Base-by-base conservation (phyloP, 1,140 invertebrate species). In the Aplysia californica region DNA sequence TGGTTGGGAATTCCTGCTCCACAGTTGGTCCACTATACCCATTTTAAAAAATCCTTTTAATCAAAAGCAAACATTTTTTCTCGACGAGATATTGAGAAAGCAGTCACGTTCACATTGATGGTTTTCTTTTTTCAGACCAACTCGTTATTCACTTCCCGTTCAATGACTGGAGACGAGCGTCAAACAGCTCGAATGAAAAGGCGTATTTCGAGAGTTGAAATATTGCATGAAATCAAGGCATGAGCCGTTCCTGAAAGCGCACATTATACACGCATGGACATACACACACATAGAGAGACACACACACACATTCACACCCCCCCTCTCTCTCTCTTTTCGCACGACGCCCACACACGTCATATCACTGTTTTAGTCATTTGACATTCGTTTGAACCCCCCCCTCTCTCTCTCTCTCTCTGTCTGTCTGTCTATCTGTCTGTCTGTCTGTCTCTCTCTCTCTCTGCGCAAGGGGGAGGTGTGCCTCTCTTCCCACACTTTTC, bases 401-500 rank as follows among this genome's bases (percentile, higher is more conserved):
- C 58, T 61, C 58, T 61, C 58, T 61, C 58, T 61, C 58, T 61
- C 58, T 61, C 58, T 61, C 58, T 61, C 58, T 61, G 10, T 61
- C 58, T 61, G 10, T 61, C 58, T 61, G 10, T 61, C 58, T 61
- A 10, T 61, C 26, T 61, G 6, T 61, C 58, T 61, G 20, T 61
- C 58, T 61, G 6, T 61, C 58, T 61, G 6, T 61, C 10, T 61
- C 58, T 18, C 10, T 61, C 58, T 61, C 26, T 26, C 10, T 18
- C 58, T 61, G 44, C n/a, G 44, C n/a, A n/a, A 15, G 44, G 10
- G 44, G 10, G 44, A 15, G 44, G 44, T 50, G 44, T 50, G 44
- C n/a, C 58, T 61, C 58, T 61, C 58, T 61, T 26, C 26, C 58
- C 26, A 6, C 26, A 10, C 26, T 10, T 61, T 26, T 61, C 29